phyloP scores from a whole-genome alignment of 92 coral and sea anemone species.

The Diadumene lineata region DNA sequence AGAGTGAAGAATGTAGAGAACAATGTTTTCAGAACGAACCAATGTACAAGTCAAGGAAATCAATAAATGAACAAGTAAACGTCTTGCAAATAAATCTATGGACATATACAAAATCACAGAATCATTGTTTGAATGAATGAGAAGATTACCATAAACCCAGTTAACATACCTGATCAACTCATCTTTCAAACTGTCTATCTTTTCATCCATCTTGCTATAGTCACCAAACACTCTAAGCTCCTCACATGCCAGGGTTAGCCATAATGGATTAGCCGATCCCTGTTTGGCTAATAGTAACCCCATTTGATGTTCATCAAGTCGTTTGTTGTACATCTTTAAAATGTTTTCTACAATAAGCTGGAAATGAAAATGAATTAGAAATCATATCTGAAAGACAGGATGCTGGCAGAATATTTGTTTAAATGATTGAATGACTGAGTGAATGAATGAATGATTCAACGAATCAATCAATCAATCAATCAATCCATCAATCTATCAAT shows the following conservation, averaged over 20 bases:
- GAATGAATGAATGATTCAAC: neutral
- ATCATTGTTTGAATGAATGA: too few species aligned
- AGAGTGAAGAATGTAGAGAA: too few species aligned
- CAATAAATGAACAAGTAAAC: too few species aligned
- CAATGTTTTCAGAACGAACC: too few species aligned
- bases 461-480: neutral
- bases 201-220: conserved; percentile 90
- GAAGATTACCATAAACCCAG: too few species aligned
- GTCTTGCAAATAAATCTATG: too few species aligned
- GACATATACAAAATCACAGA: too few species aligned
- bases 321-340: conserved; percentile 91
- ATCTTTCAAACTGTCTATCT: conserved; percentile 81
- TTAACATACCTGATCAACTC: conserved; percentile 79
- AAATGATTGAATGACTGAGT: neutral
- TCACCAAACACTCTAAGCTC: conserved; percentile 94
- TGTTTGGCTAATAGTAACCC: conserved; percentile 75
- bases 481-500: neutral
- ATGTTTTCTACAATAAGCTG: conserved; percentile 96
- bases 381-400: neutral
- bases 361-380: too few species aligned
- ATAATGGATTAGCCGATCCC: conserved; percentile 95
- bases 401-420: neutral
- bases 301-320: conserved; percentile 95
- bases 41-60: too few species aligned
- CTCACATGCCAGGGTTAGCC: conserved; percentile 96